Evolutionary conservation across 1,140 invertebrate genomes (phyloP), one percentile per base, ranked within the genome.

Genomic region (Thalassaphorura encarpata): DNA sequence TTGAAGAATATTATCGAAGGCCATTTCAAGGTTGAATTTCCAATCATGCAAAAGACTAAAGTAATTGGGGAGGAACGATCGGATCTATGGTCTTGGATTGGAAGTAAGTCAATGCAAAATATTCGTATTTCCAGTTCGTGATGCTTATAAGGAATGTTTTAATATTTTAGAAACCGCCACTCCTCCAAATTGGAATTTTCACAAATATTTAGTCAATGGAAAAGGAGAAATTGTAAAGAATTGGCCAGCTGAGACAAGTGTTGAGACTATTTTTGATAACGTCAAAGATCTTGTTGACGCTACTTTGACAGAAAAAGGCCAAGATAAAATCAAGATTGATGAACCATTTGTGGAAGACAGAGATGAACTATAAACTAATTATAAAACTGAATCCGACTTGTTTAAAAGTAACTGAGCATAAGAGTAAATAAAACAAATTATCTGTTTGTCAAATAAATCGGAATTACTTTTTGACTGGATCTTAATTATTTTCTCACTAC

Each of bases 41-140:
- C 72, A 26, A 58, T 75, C 33, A 73, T 72, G 53, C 60, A 66
- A 46, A 81, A 81, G 67, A 75, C 80, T 48, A 68, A 78, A 63
- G 77, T 80, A 0, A 77, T 78, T 68, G 79, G 79, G 0, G 69
- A 73, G 31, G 65, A 75, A 62, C n/a, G 76, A 77, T 26, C 68
- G 76, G 77, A 28, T 67, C 73, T 67, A 77, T 78, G 29, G 68
- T 78, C 0, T 81, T 66, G 56, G 72, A 74, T 42, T 77, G 19
- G 75, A 77, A 64, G 63, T 70, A 52, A 72, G 75, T 63, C 69
- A 70, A 33, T 26, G 23, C 5, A 21, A 29, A 23, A 48, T 13
- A 16, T 13, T 16, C 16, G 15, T 48, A 33, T 15, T 5, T 21
- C n/a, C n/a, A 29, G 4, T 48, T n/a, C 3, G 6, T 49, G 2